phyloP scores from a whole-genome alignment of 2,113 vertebrate genomes.

The Cyprinodon variegatus region DNA sequence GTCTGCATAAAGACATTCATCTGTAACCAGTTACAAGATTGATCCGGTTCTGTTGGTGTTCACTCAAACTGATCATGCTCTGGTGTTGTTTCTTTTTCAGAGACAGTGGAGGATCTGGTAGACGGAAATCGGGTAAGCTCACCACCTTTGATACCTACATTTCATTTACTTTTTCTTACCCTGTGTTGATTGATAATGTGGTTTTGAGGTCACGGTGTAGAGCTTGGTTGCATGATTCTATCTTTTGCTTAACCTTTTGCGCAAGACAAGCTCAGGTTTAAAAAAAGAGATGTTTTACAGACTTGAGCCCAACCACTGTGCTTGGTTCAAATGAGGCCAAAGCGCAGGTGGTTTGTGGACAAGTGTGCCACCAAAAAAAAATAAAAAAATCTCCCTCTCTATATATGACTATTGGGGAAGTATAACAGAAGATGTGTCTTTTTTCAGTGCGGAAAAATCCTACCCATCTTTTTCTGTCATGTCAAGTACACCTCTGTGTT shows the following conservation, averaged over 20 bases:
- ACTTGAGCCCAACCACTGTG: neutral
- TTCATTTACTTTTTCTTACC: neutral
- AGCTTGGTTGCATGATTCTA: neutral
- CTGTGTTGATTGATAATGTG: neutral
- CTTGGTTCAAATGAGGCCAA: neutral
- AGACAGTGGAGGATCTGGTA: slow-evolving; percentile 86
- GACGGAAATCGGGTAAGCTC: slow-evolving; percentile 91
- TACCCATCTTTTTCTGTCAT: neutral
- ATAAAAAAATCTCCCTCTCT: neutral
- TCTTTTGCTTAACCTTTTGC: neutral
- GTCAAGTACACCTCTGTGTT: neutral
- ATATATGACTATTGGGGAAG: neutral
- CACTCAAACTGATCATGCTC: slow-evolving; percentile 83
- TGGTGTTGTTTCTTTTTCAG: slow-evolving; percentile 94
- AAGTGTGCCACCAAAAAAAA: neutral
- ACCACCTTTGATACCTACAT: neutral
- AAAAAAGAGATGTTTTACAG: neutral
- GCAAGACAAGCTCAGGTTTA: neutral
- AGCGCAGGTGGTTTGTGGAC: too few relatives aligned
- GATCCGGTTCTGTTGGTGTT: slow-evolving; percentile 16
- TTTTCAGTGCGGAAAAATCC: neutral
- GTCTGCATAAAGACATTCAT: slow-evolving; percentile 29
- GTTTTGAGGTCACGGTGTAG: neutral
- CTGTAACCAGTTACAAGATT: slow-evolving; percentile 15
- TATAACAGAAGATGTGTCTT: neutral